Percentiles rank a stretch among this genome's conserved stretches.
phyloP scores from a whole-genome alignment of 1,140 invertebrate species.

The Schlechtendalia chinensis region DNA sequence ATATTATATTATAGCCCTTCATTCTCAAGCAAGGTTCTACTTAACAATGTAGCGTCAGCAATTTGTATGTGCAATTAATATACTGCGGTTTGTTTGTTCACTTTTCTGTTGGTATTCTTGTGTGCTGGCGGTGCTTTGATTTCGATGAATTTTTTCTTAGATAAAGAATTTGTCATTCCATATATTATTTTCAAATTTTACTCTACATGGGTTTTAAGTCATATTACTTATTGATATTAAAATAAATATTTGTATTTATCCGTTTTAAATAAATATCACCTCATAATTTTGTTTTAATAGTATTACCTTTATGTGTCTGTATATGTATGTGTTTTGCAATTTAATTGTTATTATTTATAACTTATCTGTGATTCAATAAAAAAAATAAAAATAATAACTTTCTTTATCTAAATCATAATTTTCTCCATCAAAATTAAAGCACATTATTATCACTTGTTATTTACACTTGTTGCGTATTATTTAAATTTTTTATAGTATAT shows the following conservation, averaged over 20 bases:
- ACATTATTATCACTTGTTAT: too few species aligned
- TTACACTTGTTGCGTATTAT: too few species aligned
- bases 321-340: background rate
- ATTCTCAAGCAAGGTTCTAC: constrained; percentile 46
- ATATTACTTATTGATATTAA: background rate
- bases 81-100: constrained; percentile 36
- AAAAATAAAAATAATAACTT: too few species aligned
- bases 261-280: background rate
- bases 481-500: too few species aligned
- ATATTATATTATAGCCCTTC: constrained; percentile 34
- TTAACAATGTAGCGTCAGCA: constrained; percentile 38
- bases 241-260: background rate
- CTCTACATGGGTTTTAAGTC: background rate
- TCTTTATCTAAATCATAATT: too few species aligned
- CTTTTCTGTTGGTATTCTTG: constrained; percentile 41
- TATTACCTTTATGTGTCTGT: background rate
- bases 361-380: too few species aligned
- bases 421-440: too few species aligned
- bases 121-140: constrained; percentile 47
- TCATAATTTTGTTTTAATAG: background rate
- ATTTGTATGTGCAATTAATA: constrained; percentile 39
- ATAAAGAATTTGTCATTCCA: background rate
- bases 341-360: too few species aligned
- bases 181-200: constrained; percentile 17
- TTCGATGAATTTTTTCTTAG: constrained; percentile 18